Conservation (phyloP, 2,888 invertebrate species). For the Apamea sordens region DNA sequence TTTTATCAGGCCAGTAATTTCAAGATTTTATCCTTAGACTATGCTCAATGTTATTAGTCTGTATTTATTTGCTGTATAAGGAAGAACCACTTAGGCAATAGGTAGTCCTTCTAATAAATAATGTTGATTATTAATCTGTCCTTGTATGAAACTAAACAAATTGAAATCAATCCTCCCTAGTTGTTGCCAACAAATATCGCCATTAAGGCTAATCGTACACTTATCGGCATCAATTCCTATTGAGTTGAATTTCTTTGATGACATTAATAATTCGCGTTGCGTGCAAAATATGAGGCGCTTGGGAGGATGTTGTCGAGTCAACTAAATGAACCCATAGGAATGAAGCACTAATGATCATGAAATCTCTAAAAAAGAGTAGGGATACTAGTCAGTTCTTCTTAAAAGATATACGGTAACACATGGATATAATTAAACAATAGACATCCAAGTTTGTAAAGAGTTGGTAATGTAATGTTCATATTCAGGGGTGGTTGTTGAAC, state of each 20-base stretch:
- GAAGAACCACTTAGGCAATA: background rate
- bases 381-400: background rate
- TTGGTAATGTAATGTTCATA: background rate
- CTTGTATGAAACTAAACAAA: slow-evolving; percentile 2
- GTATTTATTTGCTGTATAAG: background rate
- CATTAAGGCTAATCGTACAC: slow-evolving; percentile 25
- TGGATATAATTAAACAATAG: background rate
- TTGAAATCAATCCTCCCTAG: slow-evolving; percentile 17
- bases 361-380: background rate
- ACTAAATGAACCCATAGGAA: background rate
- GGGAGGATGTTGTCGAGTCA: background rate
- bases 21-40: background rate
- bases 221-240: slow-evolving; percentile 29
- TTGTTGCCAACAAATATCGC: slow-evolving; percentile 24
- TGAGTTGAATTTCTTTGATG: slow-evolving; percentile 25
- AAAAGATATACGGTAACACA: background rate
- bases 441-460: background rate
- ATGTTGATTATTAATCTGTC: slow-evolving; percentile 16
- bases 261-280: slow-evolving; percentile 16
- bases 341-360: background rate
- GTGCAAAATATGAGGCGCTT: slow-evolving; percentile 12
- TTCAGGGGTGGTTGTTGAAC: no score
- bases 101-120: slow-evolving; percentile 3
- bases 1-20: background rate
- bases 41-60: background rate